Base-by-base conservation (phyloP, 35 echinoderm and acorn worm genomes). In the Patiria miniata region DNA sequence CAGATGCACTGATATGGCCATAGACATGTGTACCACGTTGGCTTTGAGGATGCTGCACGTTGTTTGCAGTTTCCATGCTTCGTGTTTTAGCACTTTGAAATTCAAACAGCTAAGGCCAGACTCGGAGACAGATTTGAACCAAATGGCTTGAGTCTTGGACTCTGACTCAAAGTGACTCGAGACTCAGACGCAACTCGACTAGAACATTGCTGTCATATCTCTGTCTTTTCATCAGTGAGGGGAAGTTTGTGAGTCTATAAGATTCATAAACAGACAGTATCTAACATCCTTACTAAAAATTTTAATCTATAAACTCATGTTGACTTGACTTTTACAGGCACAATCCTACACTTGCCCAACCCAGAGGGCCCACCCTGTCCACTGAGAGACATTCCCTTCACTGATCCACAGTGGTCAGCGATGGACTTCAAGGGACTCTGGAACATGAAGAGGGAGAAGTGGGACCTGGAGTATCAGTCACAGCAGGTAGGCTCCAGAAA, bases 401-500 rank as follows among this genome's bases (percentile, higher is more conserved):
- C 36, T 77, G 79, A 83, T 26, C 39, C 32, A 10, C 14, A 14
- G 12, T 76, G 78, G 59, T 9, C 36, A 36, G n/a, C 40, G 0
- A 15, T 89, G 1, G 22, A 90, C 15, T 69, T 37, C 37, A 39
- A 83, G 2, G 79, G 88, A 38, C 37, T 90, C n/a, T 90, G 88
- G 88, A 81, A 54, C 38, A 60, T 83, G 79, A 7, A 77, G 9
- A 61, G 39, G 19, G 38, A 68, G 18, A 29, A 90, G 8, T 82
- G 88, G 88, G 69, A 79, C 17, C 10, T 90, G 28, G 16, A 36
- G 22, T 89, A 81, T 37, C 17, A 90, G 7, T 7, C 65, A 4
- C 54, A 78, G 10, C 79, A 90, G 79, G 80, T 83, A 68, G 59
- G 79, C n/a, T n/a, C n/a, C n/a, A n/a, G n/a, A n/a, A n/a, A n/a